Evolutionary conservation across 2,888 invertebrate species (phyloP), one percentile per base, ranked within the genome.

Genomic region (Ctenicera cuprea): DNA sequence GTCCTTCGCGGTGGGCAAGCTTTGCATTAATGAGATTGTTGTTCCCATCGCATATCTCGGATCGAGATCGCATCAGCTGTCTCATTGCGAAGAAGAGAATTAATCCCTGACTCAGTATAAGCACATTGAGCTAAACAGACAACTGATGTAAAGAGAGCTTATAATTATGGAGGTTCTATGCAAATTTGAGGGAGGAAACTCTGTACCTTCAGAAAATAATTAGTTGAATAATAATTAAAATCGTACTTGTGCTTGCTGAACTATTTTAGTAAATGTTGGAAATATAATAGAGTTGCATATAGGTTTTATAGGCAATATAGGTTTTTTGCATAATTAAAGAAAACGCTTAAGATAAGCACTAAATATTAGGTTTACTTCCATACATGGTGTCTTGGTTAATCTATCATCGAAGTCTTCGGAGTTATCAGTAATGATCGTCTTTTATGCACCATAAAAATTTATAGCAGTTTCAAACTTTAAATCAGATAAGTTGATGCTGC

Each of bases 51-150:
- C 78, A 77, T 82, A 83, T 84, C 83, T 82, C 73, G 71, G 81
- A 84, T 83, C 82, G 75, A 81, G 81, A 84, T 84, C 84, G 82
- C 82, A 83, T 84, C 83, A 84, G 82, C 82, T 83, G 83, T 83
- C 83, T 81, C 79, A 79, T 80, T 78, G 81, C 79, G 71, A 76
- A 80, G 79, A 81, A 81, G 80, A 78, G 81, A 83, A 84, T 84
- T 82, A 83, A 84, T 84, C 84, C 82, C 76, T 26, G 62, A 68
- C 67, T 64, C 64, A 70, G 37, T 63, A 71, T 71, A 71, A 67
- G 68, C 62, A 68, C 64, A 71, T 71, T 59, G 26, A 71, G 41
- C 59, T 63, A 73, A 62, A 73, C 62, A 68, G 68, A 67, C 67
- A 68, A 73, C 69, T 69, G 61, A 73, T 68, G 62, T 48, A 73